Percentiles rank a stretch among this genome's conserved stretches.
Conservation (phyloP, 1,140 invertebrate species). For the Bombus confusus region DNA sequence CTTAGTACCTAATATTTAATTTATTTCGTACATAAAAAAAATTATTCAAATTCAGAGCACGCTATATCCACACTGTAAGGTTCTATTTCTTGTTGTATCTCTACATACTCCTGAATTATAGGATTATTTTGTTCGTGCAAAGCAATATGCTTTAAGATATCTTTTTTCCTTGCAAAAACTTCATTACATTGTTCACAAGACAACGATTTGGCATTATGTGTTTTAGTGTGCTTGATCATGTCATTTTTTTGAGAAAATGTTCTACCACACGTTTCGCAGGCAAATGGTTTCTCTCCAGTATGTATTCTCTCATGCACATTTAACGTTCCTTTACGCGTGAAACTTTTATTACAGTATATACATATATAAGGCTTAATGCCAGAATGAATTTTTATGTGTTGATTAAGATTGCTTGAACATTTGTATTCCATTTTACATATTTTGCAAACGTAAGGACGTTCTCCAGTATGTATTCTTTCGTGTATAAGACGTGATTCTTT, state of each 20-base stretch:
- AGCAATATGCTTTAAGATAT: conserved; percentile 58
- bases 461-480: conserved; percentile 83
- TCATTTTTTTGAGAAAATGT: conserved; percentile 79
- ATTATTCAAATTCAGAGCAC: conserved; percentile 48
- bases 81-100: conserved; percentile 55
- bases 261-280: conserved; percentile 74
- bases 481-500: conserved; percentile 82
- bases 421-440: conserved; percentile 79
- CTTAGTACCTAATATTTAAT: background rate
- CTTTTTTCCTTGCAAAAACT: conserved; percentile 55
- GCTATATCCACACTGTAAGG: conserved; percentile 50
- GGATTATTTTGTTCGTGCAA: conserved; percentile 35
- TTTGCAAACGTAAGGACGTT: conserved; percentile 83
- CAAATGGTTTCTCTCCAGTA: conserved; percentile 85
- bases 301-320: conserved; percentile 87
- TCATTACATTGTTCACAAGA: conserved; percentile 57
- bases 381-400: conserved; percentile 81
- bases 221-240: conserved; percentile 78
- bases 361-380: conserved; percentile 79
- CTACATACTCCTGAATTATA: conserved; percentile 51
- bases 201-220: conserved; percentile 66
- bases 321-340: conserved; percentile 76
- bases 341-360: conserved; percentile 81
- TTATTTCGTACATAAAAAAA: background rate
- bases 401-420: conserved; percentile 75